Evolutionary conservation across 2,888 invertebrate species (phyloP).

Genomic region (Arge pagana): DNA sequence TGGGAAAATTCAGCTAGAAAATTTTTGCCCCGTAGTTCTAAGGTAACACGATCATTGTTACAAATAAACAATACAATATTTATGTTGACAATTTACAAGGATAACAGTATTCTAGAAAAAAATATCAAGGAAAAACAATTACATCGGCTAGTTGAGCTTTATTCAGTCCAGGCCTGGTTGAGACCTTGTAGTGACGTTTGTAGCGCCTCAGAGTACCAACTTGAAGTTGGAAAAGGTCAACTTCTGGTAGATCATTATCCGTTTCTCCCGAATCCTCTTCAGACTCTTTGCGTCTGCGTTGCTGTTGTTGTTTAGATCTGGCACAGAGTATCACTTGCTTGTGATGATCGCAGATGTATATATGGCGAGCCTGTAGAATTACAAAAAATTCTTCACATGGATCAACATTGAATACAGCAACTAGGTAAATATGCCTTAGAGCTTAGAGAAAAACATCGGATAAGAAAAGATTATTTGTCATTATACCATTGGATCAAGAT

Average conservation of each 20-base stretch:
- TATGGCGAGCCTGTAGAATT: constrained; percentile 80
- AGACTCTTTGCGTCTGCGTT: constrained; percentile 81
- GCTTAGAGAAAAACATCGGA: constrained; percentile 4
- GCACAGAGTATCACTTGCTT: constrained; percentile 95
- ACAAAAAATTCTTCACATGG: too few relatives aligned
- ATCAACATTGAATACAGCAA: constrained; percentile 13
- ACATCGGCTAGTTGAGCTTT: constrained; percentile 96
- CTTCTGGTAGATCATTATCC: constrained; percentile 90
- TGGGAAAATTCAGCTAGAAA: too few relatives aligned
- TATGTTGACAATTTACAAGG: too few relatives aligned
- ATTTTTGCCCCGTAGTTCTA: too few relatives aligned
- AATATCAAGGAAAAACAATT: too few relatives aligned
- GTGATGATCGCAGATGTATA: constrained; percentile 96
- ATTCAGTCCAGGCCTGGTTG: constrained; percentile 88
- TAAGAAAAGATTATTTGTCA: constrained; percentile 3
- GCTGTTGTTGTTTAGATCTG: constrained; percentile 76
- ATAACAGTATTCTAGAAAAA: too few relatives aligned
- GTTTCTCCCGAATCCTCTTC: constrained; percentile 93
- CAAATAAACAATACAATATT: too few relatives aligned
- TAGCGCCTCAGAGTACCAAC: constrained; percentile 92
- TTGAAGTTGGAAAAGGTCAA: constrained; percentile 91
- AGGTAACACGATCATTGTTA: too few relatives aligned
- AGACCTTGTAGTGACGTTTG: constrained; percentile 91
- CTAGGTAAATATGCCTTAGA: constrained; percentile 4
- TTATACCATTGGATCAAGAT: constrained; percentile 77